Conservation (phyloP, 2,888 invertebrate species). For the Lamellibrachia satsuma region DNA sequence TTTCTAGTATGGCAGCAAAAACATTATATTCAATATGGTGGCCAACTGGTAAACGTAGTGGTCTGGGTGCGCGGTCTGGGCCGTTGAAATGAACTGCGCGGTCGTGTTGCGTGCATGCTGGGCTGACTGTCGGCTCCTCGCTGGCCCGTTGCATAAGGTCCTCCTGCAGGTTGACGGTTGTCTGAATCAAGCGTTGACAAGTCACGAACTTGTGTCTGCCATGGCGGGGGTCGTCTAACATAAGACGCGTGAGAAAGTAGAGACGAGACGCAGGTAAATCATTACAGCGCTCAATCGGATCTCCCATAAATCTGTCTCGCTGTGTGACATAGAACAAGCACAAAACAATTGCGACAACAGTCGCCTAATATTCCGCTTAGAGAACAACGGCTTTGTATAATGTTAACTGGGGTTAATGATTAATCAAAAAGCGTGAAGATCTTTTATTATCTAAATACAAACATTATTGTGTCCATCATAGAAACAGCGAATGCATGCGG, state of each 20-base stretch:
- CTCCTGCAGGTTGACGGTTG: neutral
- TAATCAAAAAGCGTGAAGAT: neutral
- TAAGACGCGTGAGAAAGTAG: slow-evolving; percentile 11
- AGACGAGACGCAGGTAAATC: slow-evolving; percentile 7
- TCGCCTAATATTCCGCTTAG: neutral
- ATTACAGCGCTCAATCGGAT: slow-evolving; percentile 13
- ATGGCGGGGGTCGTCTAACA: neutral
- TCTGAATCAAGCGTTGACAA: slow-evolving; percentile 13
- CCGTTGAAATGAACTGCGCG: slow-evolving; percentile 8
- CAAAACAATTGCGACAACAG: neutral
- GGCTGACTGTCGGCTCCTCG: neutral
- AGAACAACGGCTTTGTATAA: neutral
- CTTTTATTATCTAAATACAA: neutral
- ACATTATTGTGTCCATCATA: neutral
- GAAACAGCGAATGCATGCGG: neutral
- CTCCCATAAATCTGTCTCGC: neutral
- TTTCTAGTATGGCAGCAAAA: neutral
- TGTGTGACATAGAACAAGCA: neutral
- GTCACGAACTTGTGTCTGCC: slow-evolving; percentile 13
- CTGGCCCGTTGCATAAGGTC: neutral
- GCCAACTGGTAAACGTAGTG: neutral
- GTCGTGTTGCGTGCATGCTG: neutral
- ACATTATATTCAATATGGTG: neutral
- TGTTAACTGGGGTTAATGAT: neutral
- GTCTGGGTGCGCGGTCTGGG: neutral